These are phyloP conservation scores for Lethenteron reissneri DNA, from an alignment of 2,113 vertebrate genomes.

Conservation along the genomic window DNA sequence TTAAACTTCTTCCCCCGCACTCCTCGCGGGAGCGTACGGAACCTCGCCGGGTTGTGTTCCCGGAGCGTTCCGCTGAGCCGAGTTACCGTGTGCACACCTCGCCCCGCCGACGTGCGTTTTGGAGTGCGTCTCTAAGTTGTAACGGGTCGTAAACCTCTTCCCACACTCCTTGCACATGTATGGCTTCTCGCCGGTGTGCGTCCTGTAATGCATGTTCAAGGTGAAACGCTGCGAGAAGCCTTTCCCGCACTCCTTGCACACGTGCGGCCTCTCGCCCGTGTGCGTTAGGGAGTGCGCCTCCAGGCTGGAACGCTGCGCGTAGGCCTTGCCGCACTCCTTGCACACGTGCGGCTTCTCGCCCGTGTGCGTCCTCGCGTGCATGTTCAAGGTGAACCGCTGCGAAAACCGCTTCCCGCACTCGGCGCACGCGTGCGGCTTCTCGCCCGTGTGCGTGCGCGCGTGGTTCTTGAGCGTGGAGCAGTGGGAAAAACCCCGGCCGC, in stretches of 20 bases:
- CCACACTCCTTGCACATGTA: background rate
- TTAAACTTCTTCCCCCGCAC: too few relatives aligned
- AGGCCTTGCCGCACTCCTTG: constrained; percentile 2
- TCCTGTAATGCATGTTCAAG: background rate
- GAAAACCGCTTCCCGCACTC: constrained; percentile 21
- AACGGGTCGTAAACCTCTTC: background rate
- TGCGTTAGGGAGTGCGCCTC: background rate
- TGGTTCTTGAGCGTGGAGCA: constrained; percentile 15
- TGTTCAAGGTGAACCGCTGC: constrained; percentile 12
- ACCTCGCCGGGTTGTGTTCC: too few relatives aligned
- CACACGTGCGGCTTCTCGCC: background rate
- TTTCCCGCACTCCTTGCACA: background rate
- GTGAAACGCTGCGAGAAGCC: background rate
- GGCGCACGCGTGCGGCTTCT: constrained; percentile 15
- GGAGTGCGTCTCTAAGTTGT: too few relatives aligned
- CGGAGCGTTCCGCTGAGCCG: too few relatives aligned
- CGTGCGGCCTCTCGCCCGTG: background rate
- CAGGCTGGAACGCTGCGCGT: background rate
- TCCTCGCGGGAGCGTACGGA: too few relatives aligned
- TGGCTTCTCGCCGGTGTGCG: background rate
- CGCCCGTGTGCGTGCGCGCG: constrained; percentile 13
- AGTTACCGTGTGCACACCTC: too few relatives aligned
- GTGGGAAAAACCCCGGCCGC: constrained; percentile 18
- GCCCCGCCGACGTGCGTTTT: too few relatives aligned
- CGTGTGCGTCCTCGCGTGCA: background rate